A percentile compares a stretch with the other conserved stretches of the same genome.
These are phyloP conservation scores for Pseudorhombus dupliciocellatus DNA, from an alignment of 2,113 vertebrate genomes.

Conservation along the genomic window DNA sequence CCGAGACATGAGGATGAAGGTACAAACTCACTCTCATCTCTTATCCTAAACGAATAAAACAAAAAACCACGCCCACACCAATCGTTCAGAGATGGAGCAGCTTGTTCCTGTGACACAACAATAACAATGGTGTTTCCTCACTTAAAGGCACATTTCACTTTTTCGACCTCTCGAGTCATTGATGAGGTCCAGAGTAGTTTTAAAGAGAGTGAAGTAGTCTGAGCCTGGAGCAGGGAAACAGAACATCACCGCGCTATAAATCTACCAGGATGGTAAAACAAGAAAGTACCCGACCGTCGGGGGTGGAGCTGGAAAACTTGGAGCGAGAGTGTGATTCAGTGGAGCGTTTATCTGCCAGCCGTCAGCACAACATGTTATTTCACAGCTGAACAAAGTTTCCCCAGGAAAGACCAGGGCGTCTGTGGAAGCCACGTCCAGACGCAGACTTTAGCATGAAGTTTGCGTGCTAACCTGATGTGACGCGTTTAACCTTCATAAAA, in stretches of 20 bases:
- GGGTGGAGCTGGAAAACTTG: neutral
- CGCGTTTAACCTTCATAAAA: too few species aligned
- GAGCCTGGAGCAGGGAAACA: neutral
- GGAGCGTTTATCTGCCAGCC: neutral
- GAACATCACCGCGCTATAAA: neutral
- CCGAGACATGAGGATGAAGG: constrained; percentile 98
- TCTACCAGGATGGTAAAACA: neutral
- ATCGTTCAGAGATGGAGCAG: too few species aligned
- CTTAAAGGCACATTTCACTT: too few species aligned
- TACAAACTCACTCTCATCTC: constrained; percentile 34
- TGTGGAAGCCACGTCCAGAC: neutral
- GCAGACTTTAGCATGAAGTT: neutral
- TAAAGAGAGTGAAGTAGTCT: too few species aligned
- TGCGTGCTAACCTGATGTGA: too few species aligned
- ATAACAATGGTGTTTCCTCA: too few species aligned
- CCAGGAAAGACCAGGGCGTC: neutral
- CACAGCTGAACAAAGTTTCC: neutral
- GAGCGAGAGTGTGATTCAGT: neutral
- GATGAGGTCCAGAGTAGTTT: too few species aligned
- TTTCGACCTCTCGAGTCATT: too few species aligned
- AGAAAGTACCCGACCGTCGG: neutral
- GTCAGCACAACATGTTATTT: neutral
- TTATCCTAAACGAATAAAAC: neutral
- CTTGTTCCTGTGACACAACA: too few species aligned
- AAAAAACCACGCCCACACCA: neutral